phyloP scores from a whole-genome alignment of 2,113 vertebrate genomes.

The Neotoma lepida region DNA sequence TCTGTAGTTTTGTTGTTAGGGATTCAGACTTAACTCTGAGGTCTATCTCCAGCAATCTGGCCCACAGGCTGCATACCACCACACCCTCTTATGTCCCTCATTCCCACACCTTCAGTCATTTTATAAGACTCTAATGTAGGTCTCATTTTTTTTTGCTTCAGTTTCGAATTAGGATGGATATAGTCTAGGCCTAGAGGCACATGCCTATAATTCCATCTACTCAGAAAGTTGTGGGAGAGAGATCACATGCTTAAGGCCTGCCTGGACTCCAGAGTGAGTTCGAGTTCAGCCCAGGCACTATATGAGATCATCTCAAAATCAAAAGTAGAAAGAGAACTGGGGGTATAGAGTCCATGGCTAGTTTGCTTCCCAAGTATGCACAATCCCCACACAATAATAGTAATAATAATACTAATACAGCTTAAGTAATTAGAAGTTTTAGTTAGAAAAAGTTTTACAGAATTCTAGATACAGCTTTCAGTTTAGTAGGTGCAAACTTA shows the following conservation, averaged over 20 bases:
- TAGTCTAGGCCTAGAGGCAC: background rate
- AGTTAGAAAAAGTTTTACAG: background rate
- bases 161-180: constrained; percentile 6
- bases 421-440: background rate
- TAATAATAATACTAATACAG: background rate
- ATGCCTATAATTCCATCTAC: too few relatives aligned
- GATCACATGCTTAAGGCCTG: background rate
- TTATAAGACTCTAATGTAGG: background rate
- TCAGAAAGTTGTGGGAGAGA: background rate
- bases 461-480: background rate
- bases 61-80: background rate
- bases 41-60: background rate
- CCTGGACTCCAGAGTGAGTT: background rate
- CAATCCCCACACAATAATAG: background rate
- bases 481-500: background rate
- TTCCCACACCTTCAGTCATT: background rate
- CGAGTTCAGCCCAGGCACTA: background rate
- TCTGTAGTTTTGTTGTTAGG: background rate
- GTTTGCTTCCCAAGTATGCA: background rate
- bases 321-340: background rate
- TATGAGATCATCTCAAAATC: background rate
- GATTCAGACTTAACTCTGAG: background rate
- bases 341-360: background rate
- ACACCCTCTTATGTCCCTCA: background rate
- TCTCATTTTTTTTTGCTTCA: constrained; percentile 1